Conservation (phyloP, 2,888 invertebrate species). For the Drosophila maculinotata region DNA sequence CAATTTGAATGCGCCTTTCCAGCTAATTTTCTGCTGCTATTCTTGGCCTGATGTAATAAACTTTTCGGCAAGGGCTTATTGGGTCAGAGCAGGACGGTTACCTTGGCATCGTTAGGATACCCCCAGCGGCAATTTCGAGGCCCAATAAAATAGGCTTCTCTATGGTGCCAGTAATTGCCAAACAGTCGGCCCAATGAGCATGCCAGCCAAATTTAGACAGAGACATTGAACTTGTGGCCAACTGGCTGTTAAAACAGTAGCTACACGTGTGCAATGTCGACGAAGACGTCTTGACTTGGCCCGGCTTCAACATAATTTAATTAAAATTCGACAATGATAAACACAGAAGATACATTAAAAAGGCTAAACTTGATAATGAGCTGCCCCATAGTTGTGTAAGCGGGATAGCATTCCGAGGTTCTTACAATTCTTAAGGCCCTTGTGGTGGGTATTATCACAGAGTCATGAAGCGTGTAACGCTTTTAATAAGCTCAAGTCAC, state of each 20-base stretch:
- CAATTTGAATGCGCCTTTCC: slow-evolving; percentile 58
- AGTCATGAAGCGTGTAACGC: no score
- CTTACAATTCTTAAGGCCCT: slow-evolving; percentile 22
- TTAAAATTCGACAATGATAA: slow-evolving; percentile 78
- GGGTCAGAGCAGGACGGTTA: slow-evolving; percentile 41
- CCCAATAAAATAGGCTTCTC: slow-evolving; percentile 30
- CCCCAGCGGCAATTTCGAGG: slow-evolving; percentile 14
- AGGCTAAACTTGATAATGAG: slow-evolving; percentile 38
- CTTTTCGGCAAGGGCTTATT: slow-evolving; percentile 43
- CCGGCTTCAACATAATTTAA: slow-evolving; percentile 62
- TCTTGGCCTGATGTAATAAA: slow-evolving; percentile 41
- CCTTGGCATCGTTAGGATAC: slow-evolving; percentile 41
- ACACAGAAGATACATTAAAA: slow-evolving; percentile 70
- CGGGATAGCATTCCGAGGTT: no score
- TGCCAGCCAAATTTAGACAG: slow-evolving; percentile 7
- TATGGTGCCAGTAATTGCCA: slow-evolving; percentile 43
- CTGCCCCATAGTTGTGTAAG: slow-evolving; percentile 6
- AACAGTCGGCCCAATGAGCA: slow-evolving; percentile 4
- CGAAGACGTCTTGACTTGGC: slow-evolving; percentile 33
- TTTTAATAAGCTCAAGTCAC: no score
- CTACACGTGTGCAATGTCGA: slow-evolving; percentile 44
- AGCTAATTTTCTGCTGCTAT: slow-evolving; percentile 51
- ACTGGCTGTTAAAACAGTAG: slow-evolving; percentile 34
- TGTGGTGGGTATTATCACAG: no score
- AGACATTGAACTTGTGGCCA: slow-evolving; percentile 62